Base-by-base conservation (phyloP, 2,888 invertebrate genomes). In the Drosophila mimica region DNA sequence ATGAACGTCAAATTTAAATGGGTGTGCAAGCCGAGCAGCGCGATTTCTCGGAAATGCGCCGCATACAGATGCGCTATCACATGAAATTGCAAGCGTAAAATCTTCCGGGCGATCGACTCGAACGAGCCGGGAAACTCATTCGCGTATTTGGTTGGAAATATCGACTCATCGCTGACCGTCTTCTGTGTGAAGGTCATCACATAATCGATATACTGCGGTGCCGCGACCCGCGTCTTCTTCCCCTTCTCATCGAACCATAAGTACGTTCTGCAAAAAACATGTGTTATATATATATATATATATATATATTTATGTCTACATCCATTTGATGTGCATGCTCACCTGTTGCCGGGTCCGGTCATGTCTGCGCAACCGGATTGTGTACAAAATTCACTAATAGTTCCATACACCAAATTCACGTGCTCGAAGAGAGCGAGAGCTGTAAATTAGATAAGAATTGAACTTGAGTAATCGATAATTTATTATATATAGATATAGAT, bases 71-170 rank as follows among this genome's bases (percentile, higher is more conserved):
- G 99, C 94, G 98, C 98, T 95, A 99, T 95, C 94, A 99, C 98
- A 94, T 99, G 99, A 95, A 98, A 98, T 95, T 98, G 95, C 94
- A 98, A 96, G 93, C 98, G 97, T 94, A 97, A 95, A 94, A 99
- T 98, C 95, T 98, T 98, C 94, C 98, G 97, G 93, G 98, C 98
- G 94, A 98, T 97, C 92, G 96, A 96, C 94, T 98, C 98, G 94
- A 99, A 99, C 93, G 96, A 96, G 92, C 96, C 95, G 79, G 99
- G 99, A 95, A 99, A 99, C 95, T 97, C 93, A 95, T 95, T 94
- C 97, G 99, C 99, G 94, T 98, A 99, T 95, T 99, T 99, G 93
- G 99, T 99, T 94, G 99, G 99, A 95, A 99, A 99, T 93, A 98
- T 96, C 92, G 96, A 95, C 95, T 99, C 99, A 94, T 99, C 99